Evolutionary conservation across 2,888 invertebrate species (phyloP).

Genomic region (Chironomus tentans): DNA sequence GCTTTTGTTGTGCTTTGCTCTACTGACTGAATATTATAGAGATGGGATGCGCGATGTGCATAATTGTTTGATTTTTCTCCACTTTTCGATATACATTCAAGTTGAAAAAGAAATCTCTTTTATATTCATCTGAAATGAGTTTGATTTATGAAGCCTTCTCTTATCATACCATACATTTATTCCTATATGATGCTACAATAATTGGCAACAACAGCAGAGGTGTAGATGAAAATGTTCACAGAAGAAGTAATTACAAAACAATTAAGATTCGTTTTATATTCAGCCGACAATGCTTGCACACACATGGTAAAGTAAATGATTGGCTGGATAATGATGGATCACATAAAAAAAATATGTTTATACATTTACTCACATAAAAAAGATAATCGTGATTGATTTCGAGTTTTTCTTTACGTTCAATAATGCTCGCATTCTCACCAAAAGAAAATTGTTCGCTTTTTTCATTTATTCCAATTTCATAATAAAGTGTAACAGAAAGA

Average conservation of each 20-base stretch:
- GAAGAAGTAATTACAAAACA: slow-evolving; percentile 19
- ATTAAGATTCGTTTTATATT: slow-evolving; percentile 1
- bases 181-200: too few relatives aligned
- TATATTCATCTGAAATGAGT: background rate
- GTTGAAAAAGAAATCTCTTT: too few relatives aligned
- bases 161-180: background rate
- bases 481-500: too few relatives aligned
- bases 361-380: background rate
- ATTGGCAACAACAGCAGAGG: too few relatives aligned
- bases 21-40: background rate
- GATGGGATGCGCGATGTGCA: background rate
- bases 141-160: background rate
- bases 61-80: background rate
- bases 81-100: background rate
- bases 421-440: too few relatives aligned
- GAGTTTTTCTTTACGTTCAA: too few relatives aligned
- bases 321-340: background rate
- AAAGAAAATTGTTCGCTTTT: background rate
- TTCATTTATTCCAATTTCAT: too few relatives aligned
- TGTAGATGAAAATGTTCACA: background rate
- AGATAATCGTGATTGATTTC: too few relatives aligned
- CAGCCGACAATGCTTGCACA: background rate
- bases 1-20: background rate
- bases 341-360: background rate
- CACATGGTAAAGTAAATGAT: background rate